A percentile compares a stretch with the other conserved stretches of the same genome.
phyloP scores from a whole-genome alignment of 2,113 vertebrate species.

The Hypanus sabinus region DNA sequence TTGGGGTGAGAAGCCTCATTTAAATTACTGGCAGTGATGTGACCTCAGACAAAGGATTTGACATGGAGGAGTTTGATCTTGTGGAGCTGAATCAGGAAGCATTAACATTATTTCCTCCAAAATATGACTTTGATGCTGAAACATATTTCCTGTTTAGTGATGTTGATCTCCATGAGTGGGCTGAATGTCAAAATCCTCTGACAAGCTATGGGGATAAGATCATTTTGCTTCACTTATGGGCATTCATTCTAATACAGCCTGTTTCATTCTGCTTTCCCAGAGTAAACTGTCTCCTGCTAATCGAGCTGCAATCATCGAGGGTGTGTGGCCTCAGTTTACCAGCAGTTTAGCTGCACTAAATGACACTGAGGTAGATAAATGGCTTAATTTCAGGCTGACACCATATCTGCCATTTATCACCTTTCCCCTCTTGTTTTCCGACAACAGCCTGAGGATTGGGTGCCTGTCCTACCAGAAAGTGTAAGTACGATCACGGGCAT shows the following conservation, averaged over 20 bases:
- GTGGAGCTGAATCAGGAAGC: too few species aligned
- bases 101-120: too few species aligned
- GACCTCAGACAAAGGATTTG: too few species aligned
- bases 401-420: slow-evolving; percentile 36
- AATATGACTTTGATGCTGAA: too few species aligned
- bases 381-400: slow-evolving; percentile 39
- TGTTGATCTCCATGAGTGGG: too few species aligned
- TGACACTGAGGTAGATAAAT: slow-evolving; percentile 16
- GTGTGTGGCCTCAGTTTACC: slow-evolving; percentile 40
- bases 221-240: too few species aligned
- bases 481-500: slow-evolving; percentile 32
- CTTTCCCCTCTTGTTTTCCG: slow-evolving; percentile 18
- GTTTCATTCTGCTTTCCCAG: background rate
- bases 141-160: too few species aligned
- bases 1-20: too few species aligned
- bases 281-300: background rate
- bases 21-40: too few species aligned
- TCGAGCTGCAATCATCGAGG: slow-evolving; percentile 27
- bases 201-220: background rate
- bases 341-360: background rate
- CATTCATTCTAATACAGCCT: background rate
- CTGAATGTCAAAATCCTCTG: too few species aligned
- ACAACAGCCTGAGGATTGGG: background rate
- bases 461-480: slow-evolving; percentile 38
- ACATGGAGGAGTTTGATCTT: too few species aligned